phyloP scores from a whole-genome alignment of 1,140 invertebrate species.

The Apis laboriosa region DNA sequence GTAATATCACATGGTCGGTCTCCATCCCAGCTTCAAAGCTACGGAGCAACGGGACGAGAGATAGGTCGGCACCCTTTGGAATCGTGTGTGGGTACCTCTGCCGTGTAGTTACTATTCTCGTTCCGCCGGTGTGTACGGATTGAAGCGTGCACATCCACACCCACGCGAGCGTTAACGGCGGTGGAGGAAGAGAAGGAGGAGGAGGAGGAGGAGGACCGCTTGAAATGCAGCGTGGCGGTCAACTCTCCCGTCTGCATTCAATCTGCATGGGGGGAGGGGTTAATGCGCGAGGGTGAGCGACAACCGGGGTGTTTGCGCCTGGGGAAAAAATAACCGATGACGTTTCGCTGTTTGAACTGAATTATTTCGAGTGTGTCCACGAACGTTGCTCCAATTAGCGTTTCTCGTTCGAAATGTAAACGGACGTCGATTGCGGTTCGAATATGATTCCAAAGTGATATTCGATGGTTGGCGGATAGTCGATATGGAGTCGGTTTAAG shows the following conservation, averaged over 20 bases:
- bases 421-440: not conserved
- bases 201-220: not conserved
- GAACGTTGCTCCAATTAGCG: conserved; percentile 5
- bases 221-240: conserved; percentile 47
- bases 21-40: conserved; percentile 26
- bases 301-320: conserved; percentile 12
- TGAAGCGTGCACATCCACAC: conserved; percentile 39
- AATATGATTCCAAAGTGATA: too few relatives aligned
- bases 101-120: conserved; percentile 40
- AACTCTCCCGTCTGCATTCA: conserved; percentile 43
- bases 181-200: not conserved
- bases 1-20: conserved; percentile 2
- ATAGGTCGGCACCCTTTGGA: conserved; percentile 45
- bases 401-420: conserved; percentile 10
- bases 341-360: conserved; percentile 28
- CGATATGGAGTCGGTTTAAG: too few relatives aligned
- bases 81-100: conserved; percentile 29
- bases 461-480: not conserved
- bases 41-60: not conserved
- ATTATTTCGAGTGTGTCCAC: conserved; percentile 10
- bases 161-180: not conserved
- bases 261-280: conserved; percentile 8
- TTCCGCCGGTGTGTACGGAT: conserved; percentile 23
- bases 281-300: conserved; percentile 31
- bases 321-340: conserved; percentile 21